Evolutionary conservation across 2,888 invertebrate species (phyloP).

Genomic region (Ennomos quercinarius): DNA sequence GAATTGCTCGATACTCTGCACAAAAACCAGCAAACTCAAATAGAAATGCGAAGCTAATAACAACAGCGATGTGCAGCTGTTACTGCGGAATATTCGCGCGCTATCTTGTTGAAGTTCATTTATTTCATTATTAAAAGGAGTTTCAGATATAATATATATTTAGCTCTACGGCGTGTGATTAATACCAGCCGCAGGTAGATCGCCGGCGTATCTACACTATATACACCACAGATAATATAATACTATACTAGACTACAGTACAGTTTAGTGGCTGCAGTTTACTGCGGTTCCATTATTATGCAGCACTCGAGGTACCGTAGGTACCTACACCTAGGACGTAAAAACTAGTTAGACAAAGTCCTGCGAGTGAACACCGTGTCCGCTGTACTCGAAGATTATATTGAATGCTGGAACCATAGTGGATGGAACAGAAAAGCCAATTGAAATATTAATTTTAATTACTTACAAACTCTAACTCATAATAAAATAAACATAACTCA

Average conservation of each 20-base stretch:
- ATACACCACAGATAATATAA: neutral
- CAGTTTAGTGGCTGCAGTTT: constrained; percentile 3
- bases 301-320: constrained; percentile 1
- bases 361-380: constrained; percentile 3
- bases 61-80: too few relatives aligned
- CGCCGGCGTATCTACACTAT: too few relatives aligned
- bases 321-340: constrained; percentile 1
- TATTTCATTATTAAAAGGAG: neutral
- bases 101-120: neutral
- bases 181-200: neutral
- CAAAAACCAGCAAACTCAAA: too few relatives aligned
- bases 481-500: too few relatives aligned
- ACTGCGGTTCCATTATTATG: constrained; percentile 10
- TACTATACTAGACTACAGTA: neutral
- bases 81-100: too few relatives aligned
- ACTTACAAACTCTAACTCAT: too few relatives aligned
- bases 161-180: neutral
- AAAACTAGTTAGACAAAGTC: constrained; percentile 18
- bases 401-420: too few relatives aligned
- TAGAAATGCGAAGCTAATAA: too few relatives aligned
- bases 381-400: too few relatives aligned
- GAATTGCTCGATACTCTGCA: too few relatives aligned
- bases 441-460: too few relatives aligned
- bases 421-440: too few relatives aligned
- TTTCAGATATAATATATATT: neutral